Evolutionary conservation across 2,113 vertebrate species (phyloP), one percentile per base, ranked within the genome.

Genomic region (Eclectus roratus): DNA sequence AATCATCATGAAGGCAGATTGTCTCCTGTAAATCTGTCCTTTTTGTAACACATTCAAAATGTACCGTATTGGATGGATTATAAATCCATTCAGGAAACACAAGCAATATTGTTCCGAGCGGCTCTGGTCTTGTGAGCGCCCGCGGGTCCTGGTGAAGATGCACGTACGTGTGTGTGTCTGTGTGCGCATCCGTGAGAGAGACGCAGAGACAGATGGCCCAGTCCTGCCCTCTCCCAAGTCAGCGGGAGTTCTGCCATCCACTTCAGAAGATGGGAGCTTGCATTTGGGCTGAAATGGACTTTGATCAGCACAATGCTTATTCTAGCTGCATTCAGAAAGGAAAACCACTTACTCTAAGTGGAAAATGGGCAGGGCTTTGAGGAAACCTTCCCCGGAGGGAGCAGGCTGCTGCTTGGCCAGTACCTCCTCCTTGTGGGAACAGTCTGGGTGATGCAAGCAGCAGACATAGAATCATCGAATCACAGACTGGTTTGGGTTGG

Each of bases 1-100:
- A 98, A 97, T 97, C 98, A 97, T 98, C 98, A 98, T 49, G 96
- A 93, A 98, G 98, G 98, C 98, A 98, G 98, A 98, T 98, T 98
- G 98, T 98, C 98, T 98, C 96, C 97, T 97, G 97, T 98, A 98
- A 98, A 98, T 98, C 98, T 98, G 98, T 98, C 98, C 98, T 97
- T 97, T 98, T 98, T 96, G 97, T 97, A 98, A 98, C 98, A 96
- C 96, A 91, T 98, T 98, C 96, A 82, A 87, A 98, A 96, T 85
- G 96, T 97, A 98, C 98, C 97, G 97, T 98, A 98, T 98, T 98
- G 97, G 97, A 97, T 98, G 89, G 98, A 98, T 97, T 98, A 98
- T 98, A 97, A 97, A 98, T 98, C 97, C 96, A 96, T 97, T 97
- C 95, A 97, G 95, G 94, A 98, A 98, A 97, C 17, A 63, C 80